Conservation (phyloP, 2,113 vertebrate species). For the Sebastes fasciatus region DNA sequence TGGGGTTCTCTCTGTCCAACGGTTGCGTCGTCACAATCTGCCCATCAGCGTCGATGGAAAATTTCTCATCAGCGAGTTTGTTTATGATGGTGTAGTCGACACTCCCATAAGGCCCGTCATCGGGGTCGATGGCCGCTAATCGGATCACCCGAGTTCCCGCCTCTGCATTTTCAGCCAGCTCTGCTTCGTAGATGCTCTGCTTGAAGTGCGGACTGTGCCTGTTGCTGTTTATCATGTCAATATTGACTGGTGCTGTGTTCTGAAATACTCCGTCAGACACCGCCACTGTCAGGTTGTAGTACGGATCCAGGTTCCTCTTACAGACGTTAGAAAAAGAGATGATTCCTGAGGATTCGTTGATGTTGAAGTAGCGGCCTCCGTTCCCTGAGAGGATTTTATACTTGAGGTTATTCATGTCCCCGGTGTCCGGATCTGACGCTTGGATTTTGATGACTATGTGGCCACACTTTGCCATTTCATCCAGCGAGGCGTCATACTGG, state of each 20-base stretch:
- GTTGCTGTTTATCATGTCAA: slow-evolving; percentile 94
- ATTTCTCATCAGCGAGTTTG: slow-evolving; percentile 93
- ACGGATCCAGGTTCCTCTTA: slow-evolving; percentile 89
- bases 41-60: slow-evolving; percentile 88
- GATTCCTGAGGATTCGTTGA: slow-evolving; percentile 94
- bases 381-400: slow-evolving; percentile 97
- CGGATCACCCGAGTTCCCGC: slow-evolving; percentile 95
- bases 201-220: slow-evolving; percentile 92
- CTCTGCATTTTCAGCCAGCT: slow-evolving; percentile 94
- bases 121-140: slow-evolving; percentile 91
- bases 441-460: slow-evolving; percentile 96
- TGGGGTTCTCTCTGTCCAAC: slow-evolving; percentile 94
- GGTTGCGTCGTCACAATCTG: slow-evolving; percentile 91
- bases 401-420: slow-evolving; percentile 86
- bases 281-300: slow-evolving; percentile 91
- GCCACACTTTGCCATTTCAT: slow-evolving; percentile 93
- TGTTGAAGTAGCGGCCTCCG: slow-evolving; percentile 91
- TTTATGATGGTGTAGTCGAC: slow-evolving; percentile 98
- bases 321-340: slow-evolving; percentile 95
- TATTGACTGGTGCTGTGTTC: slow-evolving; percentile 92
- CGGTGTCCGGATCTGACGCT: slow-evolving; percentile 90
- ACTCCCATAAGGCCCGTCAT: slow-evolving; percentile 92
- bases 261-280: slow-evolving; percentile 96
- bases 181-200: slow-evolving; percentile 92
- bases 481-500: slow-evolving; percentile 90